Conservation (phyloP, 2,888 invertebrate genomes). For the Heteromurus nitidus region DNA sequence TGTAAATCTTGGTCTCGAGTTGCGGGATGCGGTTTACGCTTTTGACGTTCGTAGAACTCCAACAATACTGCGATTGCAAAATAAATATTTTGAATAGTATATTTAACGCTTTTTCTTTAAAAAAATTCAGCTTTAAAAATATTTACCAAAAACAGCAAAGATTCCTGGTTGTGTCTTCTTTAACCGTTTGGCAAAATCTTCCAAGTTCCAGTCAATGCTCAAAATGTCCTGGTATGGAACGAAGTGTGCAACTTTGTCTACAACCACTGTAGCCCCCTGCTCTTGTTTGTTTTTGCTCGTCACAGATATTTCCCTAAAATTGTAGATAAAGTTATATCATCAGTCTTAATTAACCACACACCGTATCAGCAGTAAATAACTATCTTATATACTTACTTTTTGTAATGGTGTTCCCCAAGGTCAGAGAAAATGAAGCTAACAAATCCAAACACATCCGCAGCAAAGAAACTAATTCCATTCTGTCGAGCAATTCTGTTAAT, state of each 20-base stretch:
- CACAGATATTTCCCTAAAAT: constrained; percentile 62
- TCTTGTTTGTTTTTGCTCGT: constrained; percentile 73
- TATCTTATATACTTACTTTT: constrained; percentile 81
- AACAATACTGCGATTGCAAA: constrained; percentile 79
- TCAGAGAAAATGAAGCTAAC: constrained; percentile 95
- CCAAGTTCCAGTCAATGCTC: constrained; percentile 81
- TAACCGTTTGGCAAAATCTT: constrained; percentile 80
- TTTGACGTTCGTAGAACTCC: constrained; percentile 84
- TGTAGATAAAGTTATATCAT: constrained; percentile 12
- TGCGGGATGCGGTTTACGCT: constrained; percentile 83
- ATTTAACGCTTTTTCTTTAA: too few species aligned
- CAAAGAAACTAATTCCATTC: constrained; percentile 87
- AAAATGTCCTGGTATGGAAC: constrained; percentile 83
- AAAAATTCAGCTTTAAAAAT: too few species aligned
- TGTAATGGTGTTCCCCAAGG: constrained; percentile 87
- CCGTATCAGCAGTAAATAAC: background rate
- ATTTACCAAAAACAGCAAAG: constrained; percentile 66
- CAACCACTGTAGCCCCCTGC: constrained; percentile 73
- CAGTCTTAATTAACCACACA: background rate
- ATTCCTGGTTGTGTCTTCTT: constrained; percentile 81
- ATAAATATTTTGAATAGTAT: background rate
- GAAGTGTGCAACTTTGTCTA: constrained; percentile 77
- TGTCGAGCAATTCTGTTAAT: constrained; percentile 86
- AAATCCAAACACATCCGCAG: constrained; percentile 94
- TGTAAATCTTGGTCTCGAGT: constrained; percentile 81